Evolutionary conservation across 2,888 invertebrate genomes (phyloP).

Genomic region (Sclerodermus sp.): DNA sequence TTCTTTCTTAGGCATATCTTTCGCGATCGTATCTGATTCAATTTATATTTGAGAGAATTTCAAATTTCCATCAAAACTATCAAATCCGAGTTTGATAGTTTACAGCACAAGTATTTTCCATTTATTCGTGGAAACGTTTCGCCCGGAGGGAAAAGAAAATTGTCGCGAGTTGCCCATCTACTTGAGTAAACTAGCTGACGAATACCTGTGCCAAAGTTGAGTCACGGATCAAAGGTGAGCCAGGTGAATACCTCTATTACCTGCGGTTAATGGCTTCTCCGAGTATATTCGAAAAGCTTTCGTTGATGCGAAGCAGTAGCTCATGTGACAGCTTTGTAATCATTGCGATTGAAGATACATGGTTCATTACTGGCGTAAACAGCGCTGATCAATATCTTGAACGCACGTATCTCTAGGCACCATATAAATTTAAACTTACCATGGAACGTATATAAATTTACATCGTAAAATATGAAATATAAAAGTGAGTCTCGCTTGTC

Average conservation of each 20-base stretch:
- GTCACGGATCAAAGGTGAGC: constrained; percentile 40
- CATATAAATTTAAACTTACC: too few species aligned
- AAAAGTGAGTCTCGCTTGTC: too few species aligned
- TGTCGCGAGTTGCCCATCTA: constrained; percentile 36
- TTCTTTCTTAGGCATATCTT: too few species aligned
- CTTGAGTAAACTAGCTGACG: constrained; percentile 39
- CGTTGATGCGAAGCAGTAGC: not conserved
- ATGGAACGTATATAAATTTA: too few species aligned
- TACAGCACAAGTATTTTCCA: not conserved
- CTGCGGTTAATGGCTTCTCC: constrained; percentile 34
- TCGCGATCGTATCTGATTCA: too few species aligned
- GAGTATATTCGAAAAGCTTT: not conserved
- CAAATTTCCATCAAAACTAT: not conserved
- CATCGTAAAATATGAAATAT: too few species aligned
- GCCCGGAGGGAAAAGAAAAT: constrained; percentile 20
- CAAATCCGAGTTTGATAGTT: not conserved
- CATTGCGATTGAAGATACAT: not conserved
- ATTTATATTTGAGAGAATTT: too few species aligned
- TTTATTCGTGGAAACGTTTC: not conserved
- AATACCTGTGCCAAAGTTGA: constrained; percentile 23
- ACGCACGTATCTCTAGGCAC: too few species aligned
- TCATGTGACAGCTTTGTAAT: not conserved
- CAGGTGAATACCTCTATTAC: constrained; percentile 47
- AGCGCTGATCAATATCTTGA: too few species aligned
- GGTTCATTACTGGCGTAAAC: too few species aligned